Evolutionary conservation across 2,888 invertebrate genomes (phyloP).

Genomic region (Apeira syringaria): DNA sequence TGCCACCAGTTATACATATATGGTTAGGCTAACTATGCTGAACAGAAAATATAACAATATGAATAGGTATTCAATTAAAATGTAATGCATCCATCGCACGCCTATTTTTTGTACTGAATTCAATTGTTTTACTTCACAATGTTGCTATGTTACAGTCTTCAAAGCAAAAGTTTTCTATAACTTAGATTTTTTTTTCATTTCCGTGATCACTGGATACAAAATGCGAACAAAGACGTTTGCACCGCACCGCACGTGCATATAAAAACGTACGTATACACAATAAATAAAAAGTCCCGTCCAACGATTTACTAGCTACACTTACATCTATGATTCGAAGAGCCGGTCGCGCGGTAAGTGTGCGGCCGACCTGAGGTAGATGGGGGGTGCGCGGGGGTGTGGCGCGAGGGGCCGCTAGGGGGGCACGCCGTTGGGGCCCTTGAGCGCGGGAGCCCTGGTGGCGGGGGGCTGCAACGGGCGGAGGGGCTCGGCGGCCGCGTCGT

Average conservation of each 20-base stretch:
- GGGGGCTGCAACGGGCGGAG: conserved; percentile 41
- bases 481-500: conserved; percentile 65
- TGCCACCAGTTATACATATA: no score
- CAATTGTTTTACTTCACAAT: no score
- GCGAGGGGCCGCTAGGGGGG: conserved; percentile 27
- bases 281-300: conserved; percentile 56
- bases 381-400: conserved; percentile 15
- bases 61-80: no score
- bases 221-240: conserved; percentile 22
- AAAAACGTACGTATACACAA: conserved; percentile 40
- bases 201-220: no score
- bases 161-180: no score
- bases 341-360: conserved; percentile 46
- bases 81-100: no score
- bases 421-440: conserved; percentile 54
- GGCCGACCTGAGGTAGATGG: conserved; percentile 64
- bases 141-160: no score
- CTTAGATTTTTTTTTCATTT: no score
- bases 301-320: conserved; percentile 70
- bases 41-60: no score
- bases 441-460: conserved; percentile 14
- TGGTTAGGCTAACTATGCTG: no score
- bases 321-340: conserved; percentile 75
- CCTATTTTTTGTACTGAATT: no score
- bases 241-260: conserved; percentile 21